These are phyloP conservation scores for Leptothorax acervorum DNA, from an alignment of 2,888 invertebrate genomes.

Conservation along the genomic window DNA sequence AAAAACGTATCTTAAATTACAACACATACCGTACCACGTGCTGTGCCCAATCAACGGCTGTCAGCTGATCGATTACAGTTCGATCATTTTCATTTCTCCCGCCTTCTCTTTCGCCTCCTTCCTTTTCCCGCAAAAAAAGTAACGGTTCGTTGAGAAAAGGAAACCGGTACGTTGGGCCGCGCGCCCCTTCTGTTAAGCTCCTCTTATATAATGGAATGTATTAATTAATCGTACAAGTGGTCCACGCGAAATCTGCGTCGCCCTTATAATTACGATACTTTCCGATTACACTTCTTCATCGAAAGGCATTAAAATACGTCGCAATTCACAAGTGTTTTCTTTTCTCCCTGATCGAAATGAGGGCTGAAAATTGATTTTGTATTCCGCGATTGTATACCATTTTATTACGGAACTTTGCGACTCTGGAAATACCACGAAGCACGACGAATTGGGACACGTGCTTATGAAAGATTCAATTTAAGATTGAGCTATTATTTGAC, in stretches of 20 bases:
- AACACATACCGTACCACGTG: constrained; percentile 71
- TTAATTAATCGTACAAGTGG: constrained; percentile 44
- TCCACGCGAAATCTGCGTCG: constrained; percentile 39
- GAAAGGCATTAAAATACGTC: neutral
- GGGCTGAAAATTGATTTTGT: neutral
- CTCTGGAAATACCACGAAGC: constrained; percentile 6
- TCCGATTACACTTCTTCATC: constrained; percentile 2
- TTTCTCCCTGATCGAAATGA: neutral
- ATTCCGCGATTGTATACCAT: neutral
- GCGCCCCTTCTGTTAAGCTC: constrained; percentile 14
- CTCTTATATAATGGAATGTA: constrained; percentile 51
- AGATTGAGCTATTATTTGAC: neutral
- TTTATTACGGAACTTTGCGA: constrained; percentile 20
- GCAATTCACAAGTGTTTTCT: neutral
- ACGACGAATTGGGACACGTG: neutral
- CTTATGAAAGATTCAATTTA: neutral
- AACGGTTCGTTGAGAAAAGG: constrained; percentile 42
- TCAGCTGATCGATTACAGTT: constrained; percentile 2
- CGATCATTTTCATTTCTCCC: constrained; percentile 49
- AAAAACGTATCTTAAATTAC: constrained; percentile 71
- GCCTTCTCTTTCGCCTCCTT: neutral
- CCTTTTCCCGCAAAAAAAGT: constrained; percentile 6
- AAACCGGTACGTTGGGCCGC: neutral
- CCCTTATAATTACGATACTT: constrained; percentile 1
- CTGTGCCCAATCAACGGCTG: constrained; percentile 66